Evolutionary conservation across 1,140 invertebrate genomes (phyloP), one percentile per base, ranked within the genome.

Genomic region (Caenorhabditis latens): DNA sequence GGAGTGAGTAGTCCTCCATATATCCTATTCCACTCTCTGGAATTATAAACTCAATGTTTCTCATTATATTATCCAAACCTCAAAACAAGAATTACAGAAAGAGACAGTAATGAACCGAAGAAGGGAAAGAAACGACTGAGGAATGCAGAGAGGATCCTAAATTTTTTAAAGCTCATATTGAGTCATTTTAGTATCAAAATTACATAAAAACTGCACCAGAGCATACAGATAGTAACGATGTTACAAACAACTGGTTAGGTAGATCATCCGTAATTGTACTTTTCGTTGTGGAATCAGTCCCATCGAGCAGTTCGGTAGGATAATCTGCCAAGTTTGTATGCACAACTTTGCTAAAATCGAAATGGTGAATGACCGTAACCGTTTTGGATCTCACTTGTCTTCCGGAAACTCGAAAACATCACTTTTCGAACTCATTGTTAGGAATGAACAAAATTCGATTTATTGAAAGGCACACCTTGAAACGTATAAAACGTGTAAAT

Each of bases 271-370:
- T 53, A 32, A n/a, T 42, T 4, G 46, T 50, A 50, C 71, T 53
- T 53, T 79, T 79, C 53, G 71, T 79, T 8, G 71, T 79, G 21
- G 71, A 79, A 16, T 53, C 46, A 11, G 7, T 50, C 2, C 71
- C 71, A 50, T 79, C 71, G 7, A 79, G 71, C n/a, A 79, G 46
- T 43, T 79, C 71, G 4, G 71, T 79, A 32, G 71, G 2, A n/a
- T 79, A 79, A 50, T 79, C 71, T 9, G 71, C 71, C 71, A 79
- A 19, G n/a, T 79, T 79, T 48, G 71, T 79, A 32, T 79, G 71
- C 43, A 79, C 71, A 79, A 50, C 5, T 50, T 50, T 53, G 71
- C 71, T 79, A 11, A 13, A 11, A 50, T 24, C 46, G 14, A 46
- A 48, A 46, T 6, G 5, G 32, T 50, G 19, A 13, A 50, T 13